Evolutionary conservation across 92 coral and sea anemone species (phyloP).

Genomic region (Palythoa heliodiscus): DNA sequence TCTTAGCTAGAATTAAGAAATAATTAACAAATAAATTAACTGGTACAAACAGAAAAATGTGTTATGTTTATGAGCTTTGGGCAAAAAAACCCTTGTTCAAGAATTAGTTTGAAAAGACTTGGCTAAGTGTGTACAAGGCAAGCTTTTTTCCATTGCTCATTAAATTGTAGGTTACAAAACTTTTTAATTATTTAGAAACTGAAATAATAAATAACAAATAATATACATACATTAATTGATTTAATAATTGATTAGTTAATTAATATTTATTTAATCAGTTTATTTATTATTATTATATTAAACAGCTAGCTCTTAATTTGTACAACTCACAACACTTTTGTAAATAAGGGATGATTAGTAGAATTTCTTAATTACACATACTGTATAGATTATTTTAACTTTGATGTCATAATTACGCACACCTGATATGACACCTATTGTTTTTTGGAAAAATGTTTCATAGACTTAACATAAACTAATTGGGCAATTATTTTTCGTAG

Average conservation of each 20-base stretch:
- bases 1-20: too few relatives aligned
- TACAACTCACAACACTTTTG: too few relatives aligned
- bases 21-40: too few relatives aligned
- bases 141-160: neutral
- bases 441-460: neutral
- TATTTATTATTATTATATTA: too few relatives aligned
- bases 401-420: neutral
- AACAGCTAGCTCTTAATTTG: too few relatives aligned
- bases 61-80: too few relatives aligned
- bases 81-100: too few relatives aligned
- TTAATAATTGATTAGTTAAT: neutral
- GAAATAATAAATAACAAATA: neutral
- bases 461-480: neutral
- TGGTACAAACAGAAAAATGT: too few relatives aligned
- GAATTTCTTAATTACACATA: neutral
- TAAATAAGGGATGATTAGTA: neutral
- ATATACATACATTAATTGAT: neutral
- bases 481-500: neutral
- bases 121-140: constrained; percentile 47
- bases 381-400: constrained; percentile 1
- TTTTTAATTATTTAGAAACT: neutral
- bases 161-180: constrained; percentile 1
- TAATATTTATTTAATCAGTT: neutral
- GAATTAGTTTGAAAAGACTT: constrained; percentile 49
- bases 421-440: neutral